phyloP scores from a whole-genome alignment of 2,888 invertebrate species.

The Volucella bombylans region DNA sequence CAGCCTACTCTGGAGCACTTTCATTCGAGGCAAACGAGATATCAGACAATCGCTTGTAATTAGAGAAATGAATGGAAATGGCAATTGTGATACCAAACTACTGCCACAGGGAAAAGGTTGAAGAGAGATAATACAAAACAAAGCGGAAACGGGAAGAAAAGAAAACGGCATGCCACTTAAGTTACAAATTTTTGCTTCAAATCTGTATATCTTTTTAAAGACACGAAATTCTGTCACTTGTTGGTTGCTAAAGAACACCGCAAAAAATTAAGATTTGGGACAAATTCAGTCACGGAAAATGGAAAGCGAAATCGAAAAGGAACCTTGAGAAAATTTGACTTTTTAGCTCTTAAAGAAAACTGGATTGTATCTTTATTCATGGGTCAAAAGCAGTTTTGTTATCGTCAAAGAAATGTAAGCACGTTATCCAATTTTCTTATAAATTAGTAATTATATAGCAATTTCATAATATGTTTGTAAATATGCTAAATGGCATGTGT shows the following conservation, averaged over 20 bases:
- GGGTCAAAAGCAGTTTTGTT: neutral
- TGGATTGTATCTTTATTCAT: neutral
- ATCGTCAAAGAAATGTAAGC: too few relatives aligned
- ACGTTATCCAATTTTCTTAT: too few relatives aligned
- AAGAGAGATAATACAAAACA: constrained; percentile 4
- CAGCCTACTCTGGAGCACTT: constrained; percentile 34
- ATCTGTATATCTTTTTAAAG: constrained; percentile 7
- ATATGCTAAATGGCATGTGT: too few relatives aligned
- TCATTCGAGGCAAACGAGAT: constrained; percentile 36
- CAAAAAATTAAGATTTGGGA: neutral
- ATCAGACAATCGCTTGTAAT: constrained; percentile 32
- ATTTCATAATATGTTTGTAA: too few relatives aligned
- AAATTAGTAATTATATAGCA: too few relatives aligned
- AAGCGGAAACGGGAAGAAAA: constrained; percentile 8
- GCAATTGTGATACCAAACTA: neutral
- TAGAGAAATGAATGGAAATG: constrained; percentile 23
- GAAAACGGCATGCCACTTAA: neutral
- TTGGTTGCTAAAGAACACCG: neutral
- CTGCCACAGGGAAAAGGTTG: neutral
- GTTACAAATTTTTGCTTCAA: constrained; percentile 16
- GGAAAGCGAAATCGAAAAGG: constrained; percentile 20
- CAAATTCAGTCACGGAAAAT: neutral
- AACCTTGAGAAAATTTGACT: constrained; percentile 9
- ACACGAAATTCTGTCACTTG: constrained; percentile 23
- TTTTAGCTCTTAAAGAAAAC: constrained; percentile 14